Conservation (phyloP, 2,888 invertebrate genomes). For the Mythimna impura region DNA sequence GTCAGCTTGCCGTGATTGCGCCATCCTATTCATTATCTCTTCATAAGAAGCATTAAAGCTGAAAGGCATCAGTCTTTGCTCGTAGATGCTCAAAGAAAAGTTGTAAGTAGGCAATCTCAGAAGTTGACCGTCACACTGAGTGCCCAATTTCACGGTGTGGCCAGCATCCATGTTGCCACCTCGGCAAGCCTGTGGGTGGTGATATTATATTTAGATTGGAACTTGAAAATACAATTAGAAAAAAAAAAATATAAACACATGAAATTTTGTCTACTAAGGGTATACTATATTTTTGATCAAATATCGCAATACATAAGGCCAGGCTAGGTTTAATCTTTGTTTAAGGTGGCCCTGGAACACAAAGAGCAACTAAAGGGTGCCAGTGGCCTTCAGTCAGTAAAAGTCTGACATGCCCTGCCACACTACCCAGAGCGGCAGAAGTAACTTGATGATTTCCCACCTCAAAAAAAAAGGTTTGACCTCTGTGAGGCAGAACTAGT, state of each 20-base stretch:
- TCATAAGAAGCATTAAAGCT: background rate
- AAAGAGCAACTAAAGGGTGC: no score
- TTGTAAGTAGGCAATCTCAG: background rate
- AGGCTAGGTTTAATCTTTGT: background rate
- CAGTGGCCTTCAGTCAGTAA: no score
- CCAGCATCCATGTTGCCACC: constrained; percentile 30
- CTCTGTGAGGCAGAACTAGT: background rate
- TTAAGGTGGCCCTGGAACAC: no score
- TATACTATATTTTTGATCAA: background rate
- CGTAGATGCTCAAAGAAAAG: background rate
- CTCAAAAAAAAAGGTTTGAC: background rate
- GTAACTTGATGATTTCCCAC: no score
- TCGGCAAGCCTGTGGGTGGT: constrained; percentile 29
- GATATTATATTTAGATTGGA: background rate
- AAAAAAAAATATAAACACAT: background rate
- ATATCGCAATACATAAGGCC: background rate
- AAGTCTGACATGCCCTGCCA: no score
- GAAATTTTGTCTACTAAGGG: background rate
- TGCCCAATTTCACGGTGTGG: constrained; percentile 8
- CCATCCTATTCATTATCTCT: background rate
- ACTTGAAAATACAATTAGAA: background rate
- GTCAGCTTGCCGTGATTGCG: background rate
- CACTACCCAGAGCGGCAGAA: no score
- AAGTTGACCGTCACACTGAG: constrained; percentile 4
- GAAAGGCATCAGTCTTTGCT: background rate